Conservation (phyloP, 2,888 invertebrate species). For the Cybosia mesomella region DNA sequence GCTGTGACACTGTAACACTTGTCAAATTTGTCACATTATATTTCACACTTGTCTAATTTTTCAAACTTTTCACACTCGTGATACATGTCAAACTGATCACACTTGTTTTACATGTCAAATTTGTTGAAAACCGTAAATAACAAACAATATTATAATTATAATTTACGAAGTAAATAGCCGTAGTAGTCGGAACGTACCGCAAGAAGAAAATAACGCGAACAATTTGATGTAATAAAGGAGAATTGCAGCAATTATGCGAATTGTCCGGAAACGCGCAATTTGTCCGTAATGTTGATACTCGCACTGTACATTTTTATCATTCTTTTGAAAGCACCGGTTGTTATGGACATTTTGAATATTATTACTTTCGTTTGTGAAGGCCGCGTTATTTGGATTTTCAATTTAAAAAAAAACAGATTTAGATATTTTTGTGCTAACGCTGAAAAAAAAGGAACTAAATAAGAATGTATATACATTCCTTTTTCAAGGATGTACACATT, state of each 20-base stretch:
- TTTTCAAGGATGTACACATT: too few species aligned
- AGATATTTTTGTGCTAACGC: neutral
- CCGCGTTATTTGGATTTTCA: slow-evolving; percentile 57
- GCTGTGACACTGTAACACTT: too few species aligned
- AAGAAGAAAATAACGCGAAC: slow-evolving; percentile 43
- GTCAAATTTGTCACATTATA: too few species aligned
- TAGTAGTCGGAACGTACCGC: slow-evolving; percentile 35
- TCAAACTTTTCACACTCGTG: too few species aligned
- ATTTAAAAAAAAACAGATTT: slow-evolving; percentile 38
- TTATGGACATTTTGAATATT: slow-evolving; percentile 4
- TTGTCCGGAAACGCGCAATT: slow-evolving; percentile 59
- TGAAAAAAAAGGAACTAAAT: too few species aligned
- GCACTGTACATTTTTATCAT: slow-evolving; percentile 28
- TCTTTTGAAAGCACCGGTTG: slow-evolving; percentile 16
- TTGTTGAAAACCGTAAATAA: too few species aligned
- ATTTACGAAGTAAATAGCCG: slow-evolving; percentile 31
- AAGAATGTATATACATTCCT: too few species aligned
- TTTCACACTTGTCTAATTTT: too few species aligned
- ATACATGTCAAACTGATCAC: too few species aligned
- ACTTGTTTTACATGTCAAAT: too few species aligned
- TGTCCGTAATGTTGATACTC: slow-evolving; percentile 50
- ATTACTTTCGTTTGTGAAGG: neutral
- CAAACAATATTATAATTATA: slow-evolving; percentile 8
- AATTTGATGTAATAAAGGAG: slow-evolving; percentile 59
- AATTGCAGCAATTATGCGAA: slow-evolving; percentile 61